Evolutionary conservation across 37 sponge, comb jelly and placozoan species (phyloP).

Genomic region (Hormiphora californensis): DNA sequence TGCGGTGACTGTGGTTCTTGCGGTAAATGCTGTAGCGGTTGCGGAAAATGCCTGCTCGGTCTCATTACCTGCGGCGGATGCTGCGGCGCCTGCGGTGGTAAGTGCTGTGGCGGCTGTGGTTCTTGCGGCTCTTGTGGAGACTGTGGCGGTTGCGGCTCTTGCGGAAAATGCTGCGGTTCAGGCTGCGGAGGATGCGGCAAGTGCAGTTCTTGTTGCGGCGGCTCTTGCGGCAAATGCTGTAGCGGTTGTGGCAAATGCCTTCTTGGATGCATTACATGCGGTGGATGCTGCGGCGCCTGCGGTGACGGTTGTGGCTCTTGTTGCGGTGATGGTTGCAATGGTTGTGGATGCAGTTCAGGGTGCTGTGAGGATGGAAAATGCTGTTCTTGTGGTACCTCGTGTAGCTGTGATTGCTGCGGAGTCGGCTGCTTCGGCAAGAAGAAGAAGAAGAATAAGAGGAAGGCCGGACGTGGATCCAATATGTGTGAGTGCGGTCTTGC

Average conservation of each 20-base stretch:
- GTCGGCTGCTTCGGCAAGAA: constrained; percentile 19
- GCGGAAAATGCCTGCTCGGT: no score
- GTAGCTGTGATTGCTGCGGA: no score
- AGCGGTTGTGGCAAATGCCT: neutral
- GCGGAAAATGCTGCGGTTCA: neutral
- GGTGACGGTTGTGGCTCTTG: neutral
- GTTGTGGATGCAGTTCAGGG: no score
- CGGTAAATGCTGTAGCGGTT: no score
- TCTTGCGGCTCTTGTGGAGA: neutral
- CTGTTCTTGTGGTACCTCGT: no score
- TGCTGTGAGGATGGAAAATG: no score
- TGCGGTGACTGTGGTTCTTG: no score
- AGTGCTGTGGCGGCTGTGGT: neutral
- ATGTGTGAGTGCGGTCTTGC: no score
- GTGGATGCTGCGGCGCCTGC: neutral
- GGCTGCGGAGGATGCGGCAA: neutral
- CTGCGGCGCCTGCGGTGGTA: neutral
- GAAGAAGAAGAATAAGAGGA: neutral
- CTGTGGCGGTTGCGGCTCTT: neutral
- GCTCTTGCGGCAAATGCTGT: neutral
- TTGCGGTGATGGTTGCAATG: no score
- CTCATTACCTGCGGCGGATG: neutral
- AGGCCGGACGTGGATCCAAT: no score
- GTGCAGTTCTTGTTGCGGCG: neutral
- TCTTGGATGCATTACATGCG: no score